These are phyloP conservation scores for Psix sp. DNA, from an alignment of 1,140 invertebrate genomes.

Conservation along the genomic window DNA sequence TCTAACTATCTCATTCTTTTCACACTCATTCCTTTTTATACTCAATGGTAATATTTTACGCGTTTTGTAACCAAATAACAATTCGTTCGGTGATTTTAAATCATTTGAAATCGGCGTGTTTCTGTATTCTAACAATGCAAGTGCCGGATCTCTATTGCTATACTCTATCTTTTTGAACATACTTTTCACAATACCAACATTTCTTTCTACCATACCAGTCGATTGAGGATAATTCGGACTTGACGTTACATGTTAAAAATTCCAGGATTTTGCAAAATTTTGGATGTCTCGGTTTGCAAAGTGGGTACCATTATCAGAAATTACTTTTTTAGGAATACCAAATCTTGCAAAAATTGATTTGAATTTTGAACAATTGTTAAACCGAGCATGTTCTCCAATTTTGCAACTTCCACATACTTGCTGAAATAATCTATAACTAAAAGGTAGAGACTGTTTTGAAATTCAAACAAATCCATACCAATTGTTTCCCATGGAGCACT, in stretches of 20 bases:
- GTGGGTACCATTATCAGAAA: conserved; percentile 42
- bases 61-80: conserved; percentile 28
- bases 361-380: conserved; percentile 6
- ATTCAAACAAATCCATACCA: conserved; percentile 41
- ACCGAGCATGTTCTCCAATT: conserved; percentile 8
- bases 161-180: conserved; percentile 35
- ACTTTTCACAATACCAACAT: conserved; percentile 28
- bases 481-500: conserved; percentile 29
- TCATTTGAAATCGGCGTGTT: conserved; percentile 43
- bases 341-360: conserved; percentile 30
- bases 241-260: conserved; percentile 29
- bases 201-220: conserved; percentile 41
- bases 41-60: conserved; percentile 11
- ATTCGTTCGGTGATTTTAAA: conserved; percentile 26
- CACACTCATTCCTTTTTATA: neutral
- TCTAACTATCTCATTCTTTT: conserved; percentile 2
- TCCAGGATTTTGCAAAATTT: conserved; percentile 42
- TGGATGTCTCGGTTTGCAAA: conserved; percentile 23
- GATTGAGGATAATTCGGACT: conserved; percentile 40
- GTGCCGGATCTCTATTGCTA: conserved; percentile 17
- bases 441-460: conserved; percentile 11
- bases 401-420: conserved; percentile 43
- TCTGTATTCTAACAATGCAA: conserved; percentile 36
- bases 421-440: conserved; percentile 50
- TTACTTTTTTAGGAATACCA: conserved; percentile 31